Evolutionary conservation across 2,113 vertebrate species (phyloP).

Genomic region (Nettapus auritus): DNA sequence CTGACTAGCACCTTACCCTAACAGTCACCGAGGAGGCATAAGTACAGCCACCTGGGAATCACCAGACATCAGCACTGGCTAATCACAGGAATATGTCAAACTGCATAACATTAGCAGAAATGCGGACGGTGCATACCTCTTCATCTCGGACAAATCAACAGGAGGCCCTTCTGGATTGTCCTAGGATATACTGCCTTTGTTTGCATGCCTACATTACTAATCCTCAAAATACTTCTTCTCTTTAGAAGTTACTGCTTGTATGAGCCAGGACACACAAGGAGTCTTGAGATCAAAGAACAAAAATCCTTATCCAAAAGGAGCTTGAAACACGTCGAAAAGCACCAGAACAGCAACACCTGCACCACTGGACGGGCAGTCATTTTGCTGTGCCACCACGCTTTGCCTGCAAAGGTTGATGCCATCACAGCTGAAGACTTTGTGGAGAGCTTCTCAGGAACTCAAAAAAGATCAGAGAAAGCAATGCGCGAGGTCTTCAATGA

Average conservation of each 20-base stretch:
- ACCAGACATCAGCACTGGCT: not conserved
- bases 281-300: not conserved
- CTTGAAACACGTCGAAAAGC: not conserved
- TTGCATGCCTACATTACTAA: not conserved
- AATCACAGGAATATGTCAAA: not conserved
- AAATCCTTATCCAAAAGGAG: not conserved
- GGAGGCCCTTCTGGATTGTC: not conserved
- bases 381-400: not conserved
- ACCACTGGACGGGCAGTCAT: accelerated
- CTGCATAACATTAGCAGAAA: not conserved
- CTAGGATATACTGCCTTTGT: not conserved
- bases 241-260: not conserved
- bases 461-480: not conserved
- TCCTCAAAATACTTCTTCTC: not conserved
- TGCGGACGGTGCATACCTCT: not conserved
- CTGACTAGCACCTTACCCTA: not conserved
- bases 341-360: not conserved
- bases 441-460: not conserved
- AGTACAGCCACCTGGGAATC: not conserved
- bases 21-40: not conserved
- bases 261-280: not conserved
- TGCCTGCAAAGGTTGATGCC: not conserved
- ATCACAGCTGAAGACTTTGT: not conserved
- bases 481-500: not conserved
- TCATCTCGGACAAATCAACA: not conserved